Evolutionary conservation across 2,113 vertebrate species (phyloP).

Genomic region (Poecile atricapillus): DNA sequence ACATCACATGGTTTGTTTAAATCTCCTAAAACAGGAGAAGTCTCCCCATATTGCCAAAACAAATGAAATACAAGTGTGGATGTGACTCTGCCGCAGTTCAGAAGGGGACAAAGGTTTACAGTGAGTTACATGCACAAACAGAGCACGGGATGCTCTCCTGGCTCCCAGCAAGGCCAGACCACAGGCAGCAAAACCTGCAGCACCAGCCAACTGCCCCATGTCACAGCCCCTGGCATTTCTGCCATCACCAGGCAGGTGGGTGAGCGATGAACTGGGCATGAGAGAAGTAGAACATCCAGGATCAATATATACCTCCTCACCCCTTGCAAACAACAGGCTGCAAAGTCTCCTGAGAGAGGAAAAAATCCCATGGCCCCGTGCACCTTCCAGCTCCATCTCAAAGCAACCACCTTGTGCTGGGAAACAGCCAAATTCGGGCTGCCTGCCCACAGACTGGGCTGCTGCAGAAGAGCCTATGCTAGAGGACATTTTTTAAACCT

Average conservation of each 20-base stretch:
- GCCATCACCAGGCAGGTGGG: neutral
- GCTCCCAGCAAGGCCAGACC: neutral
- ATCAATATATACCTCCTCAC: neutral
- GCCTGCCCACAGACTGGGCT: accelerated
- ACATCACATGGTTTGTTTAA: conserved; percentile 40
- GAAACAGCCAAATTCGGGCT: neutral
- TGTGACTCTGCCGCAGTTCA: conserved; percentile 8
- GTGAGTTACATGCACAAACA: neutral
- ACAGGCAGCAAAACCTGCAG: neutral
- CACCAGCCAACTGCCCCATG: neutral
- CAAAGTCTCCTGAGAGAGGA: neutral
- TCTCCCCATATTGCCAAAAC: conserved; percentile 43
- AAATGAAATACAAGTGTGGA: conserved; percentile 36
- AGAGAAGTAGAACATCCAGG: neutral
- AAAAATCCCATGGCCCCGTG: accelerated
- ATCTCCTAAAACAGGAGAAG: neutral
- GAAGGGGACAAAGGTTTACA: neutral
- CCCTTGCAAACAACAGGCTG: neutral
- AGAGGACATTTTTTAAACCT: neutral
- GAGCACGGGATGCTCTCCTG: neutral
- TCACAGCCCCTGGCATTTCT: neutral
- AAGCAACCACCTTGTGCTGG: neutral
- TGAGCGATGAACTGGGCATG: neutral
- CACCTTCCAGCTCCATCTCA: neutral
- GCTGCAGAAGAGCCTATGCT: neutral